A percentile compares a stretch with the other conserved stretches of the same genome.
phyloP scores from a whole-genome alignment of 2,888 invertebrate genomes.

The Gibbula magus region DNA sequence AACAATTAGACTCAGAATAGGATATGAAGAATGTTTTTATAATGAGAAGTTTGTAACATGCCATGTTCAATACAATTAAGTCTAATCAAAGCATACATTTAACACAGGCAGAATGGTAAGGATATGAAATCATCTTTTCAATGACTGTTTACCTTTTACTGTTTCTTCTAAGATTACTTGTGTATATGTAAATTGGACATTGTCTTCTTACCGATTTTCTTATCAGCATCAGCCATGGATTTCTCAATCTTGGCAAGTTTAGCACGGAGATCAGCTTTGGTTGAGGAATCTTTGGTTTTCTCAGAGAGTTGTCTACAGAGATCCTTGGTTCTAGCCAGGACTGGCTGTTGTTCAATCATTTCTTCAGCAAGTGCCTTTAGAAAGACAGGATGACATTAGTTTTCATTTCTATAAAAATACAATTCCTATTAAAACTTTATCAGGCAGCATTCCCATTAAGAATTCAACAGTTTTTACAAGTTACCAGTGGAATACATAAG shows the following conservation, averaged over 20 bases:
- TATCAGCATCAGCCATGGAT: constrained; percentile 89
- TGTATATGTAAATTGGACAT: too few relatives aligned
- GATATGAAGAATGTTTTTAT: too few relatives aligned
- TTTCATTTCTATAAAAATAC: background rate
- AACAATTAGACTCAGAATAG: too few relatives aligned
- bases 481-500: background rate
- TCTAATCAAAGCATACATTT: too few relatives aligned
- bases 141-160: too few relatives aligned
- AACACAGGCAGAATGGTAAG: too few relatives aligned
- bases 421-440: background rate
- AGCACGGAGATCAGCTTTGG: constrained; percentile 91
- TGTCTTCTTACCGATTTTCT: constrained; percentile 64
- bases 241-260: constrained; percentile 90
- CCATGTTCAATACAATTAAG: too few relatives aligned
- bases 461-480: background rate
- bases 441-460: background rate
- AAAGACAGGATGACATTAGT: background rate
- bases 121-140: too few relatives aligned
- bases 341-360: constrained; percentile 50
- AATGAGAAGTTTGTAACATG: too few relatives aligned
- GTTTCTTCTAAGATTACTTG: too few relatives aligned
- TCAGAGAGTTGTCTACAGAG: constrained; percentile 90
- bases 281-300: constrained; percentile 91
- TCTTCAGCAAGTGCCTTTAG: constrained; percentile 57
- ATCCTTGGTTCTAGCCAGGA: constrained; percentile 63